Conservation (phyloP, 2,797 vertebrate species). For the Mormyrops attenuatus region DNA sequence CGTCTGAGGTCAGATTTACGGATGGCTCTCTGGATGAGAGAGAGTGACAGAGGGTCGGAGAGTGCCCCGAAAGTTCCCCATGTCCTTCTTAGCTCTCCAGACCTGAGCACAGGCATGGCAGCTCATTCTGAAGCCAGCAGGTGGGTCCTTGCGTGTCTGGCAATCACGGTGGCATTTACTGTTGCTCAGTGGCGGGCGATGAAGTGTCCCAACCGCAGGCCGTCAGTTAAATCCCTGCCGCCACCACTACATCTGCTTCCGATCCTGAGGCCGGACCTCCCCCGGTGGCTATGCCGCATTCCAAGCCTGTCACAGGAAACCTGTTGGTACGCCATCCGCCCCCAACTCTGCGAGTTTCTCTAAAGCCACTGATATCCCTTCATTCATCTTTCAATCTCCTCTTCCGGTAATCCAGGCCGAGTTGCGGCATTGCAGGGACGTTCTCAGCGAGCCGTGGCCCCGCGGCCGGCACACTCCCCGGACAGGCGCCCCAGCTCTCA, state of each 20-base stretch:
- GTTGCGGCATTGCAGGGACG: neutral
- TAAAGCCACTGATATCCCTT: neutral
- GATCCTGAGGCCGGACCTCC: neutral
- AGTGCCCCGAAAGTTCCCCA: neutral
- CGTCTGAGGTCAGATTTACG: neutral
- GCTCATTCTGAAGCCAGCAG: too few species aligned
- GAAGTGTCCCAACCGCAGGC: neutral
- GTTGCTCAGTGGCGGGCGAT: neutral
- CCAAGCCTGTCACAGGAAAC: neutral
- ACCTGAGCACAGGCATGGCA: neutral
- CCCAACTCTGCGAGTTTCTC: neutral
- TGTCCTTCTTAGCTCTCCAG: neutral
- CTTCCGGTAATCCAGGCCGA: neutral
- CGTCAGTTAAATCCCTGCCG: neutral
- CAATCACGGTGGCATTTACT: neutral
- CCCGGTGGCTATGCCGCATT: too few species aligned
- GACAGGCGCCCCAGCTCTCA: neutral
- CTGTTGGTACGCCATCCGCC: neutral
- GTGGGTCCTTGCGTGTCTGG: neutral
- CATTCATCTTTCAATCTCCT: neutral
- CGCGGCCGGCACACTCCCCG: neutral
- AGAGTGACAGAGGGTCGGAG: neutral
- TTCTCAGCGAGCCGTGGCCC: neutral
- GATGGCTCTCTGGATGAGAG: neutral
- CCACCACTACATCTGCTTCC: neutral